Evolutionary conservation across 1,140 invertebrate species (phyloP), one percentile per base, ranked within the genome.

Genomic region (Sycobia sp.): DNA sequence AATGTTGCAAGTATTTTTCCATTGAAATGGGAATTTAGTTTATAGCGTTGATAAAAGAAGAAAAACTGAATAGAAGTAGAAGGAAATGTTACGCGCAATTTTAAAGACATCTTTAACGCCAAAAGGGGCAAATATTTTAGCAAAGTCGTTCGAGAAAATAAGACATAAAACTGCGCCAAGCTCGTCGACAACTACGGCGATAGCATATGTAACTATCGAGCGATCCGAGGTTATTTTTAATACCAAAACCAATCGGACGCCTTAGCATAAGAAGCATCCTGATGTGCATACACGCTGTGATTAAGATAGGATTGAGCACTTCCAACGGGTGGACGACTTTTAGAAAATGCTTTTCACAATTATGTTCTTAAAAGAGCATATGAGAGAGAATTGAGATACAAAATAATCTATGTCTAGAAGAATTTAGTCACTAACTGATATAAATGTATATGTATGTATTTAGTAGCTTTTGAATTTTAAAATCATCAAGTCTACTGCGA

Each of bases 181-280:
- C 39, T 49, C 54, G 47, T 43, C 62, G 25, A 13, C 51, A 62
- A 53, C 29, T 22, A 43, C 41, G 50, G 54, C 36, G 59, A n/a
- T 25, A 43, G 59, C 50, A 58, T 34, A 62, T 58, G 25, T 62
- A 49, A 60, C 34, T 60, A 61, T 49, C 29, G 44, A 50, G 66
- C 51, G 38, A 73, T 76, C 79, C 80, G 78, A 81, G 80, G 80
- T 82, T 81, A 82, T 82, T 82, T 82, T 82, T 82, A 82, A 81
- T 82, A 82, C 79, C 77, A 81, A 80, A 76, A 81, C 80, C 80
- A 80, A 82, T 81, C 80, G 80, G 80, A 75, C 72, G 72, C 70
- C 71, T 65, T 73, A 76, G 71, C 73, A 69, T 56, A 72, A 76
- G 72, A 64, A 64, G 62, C 62, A 64, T 65, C 41, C 50, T 41